phyloP scores from a whole-genome alignment of 2,888 invertebrate genomes.

The Mesorhabditis belari region DNA sequence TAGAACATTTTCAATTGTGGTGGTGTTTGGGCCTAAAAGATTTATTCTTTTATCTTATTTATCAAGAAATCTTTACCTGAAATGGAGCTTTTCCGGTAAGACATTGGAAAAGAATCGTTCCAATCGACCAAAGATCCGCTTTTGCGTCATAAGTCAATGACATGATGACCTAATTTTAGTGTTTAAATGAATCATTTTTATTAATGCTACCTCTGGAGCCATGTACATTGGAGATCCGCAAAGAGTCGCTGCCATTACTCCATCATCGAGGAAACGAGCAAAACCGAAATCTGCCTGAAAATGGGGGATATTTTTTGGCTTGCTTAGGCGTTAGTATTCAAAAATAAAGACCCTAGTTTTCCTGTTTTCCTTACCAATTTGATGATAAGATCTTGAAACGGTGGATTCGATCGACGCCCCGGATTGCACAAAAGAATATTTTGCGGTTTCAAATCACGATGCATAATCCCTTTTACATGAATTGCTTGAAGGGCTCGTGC shows the following conservation, averaged over 20 bases:
- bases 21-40: constrained; percentile 80
- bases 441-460: constrained; percentile 97
- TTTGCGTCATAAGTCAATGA: constrained; percentile 95
- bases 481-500: constrained; percentile 96
- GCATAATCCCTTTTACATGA: constrained; percentile 93
- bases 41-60: not conserved
- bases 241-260: constrained; percentile 97
- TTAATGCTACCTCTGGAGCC: constrained; percentile 63
- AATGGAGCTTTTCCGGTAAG: constrained; percentile 97
- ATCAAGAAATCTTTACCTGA: too few species aligned
- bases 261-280: constrained; percentile 93
- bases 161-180: constrained; percentile 71
- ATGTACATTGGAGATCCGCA: constrained; percentile 99
- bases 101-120: constrained; percentile 97
- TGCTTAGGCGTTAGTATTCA: too few species aligned
- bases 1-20: constrained; percentile 93
- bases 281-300: constrained; percentile 93
- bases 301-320: too few species aligned
- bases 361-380: constrained; percentile 59
- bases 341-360: not conserved
- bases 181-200: not conserved
- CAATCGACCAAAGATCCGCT: constrained; percentile 97
- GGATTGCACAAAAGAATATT: constrained; percentile 80
- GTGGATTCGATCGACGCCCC: constrained; percentile 61
- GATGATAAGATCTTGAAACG: constrained; percentile 78